Conservation (phyloP, 1,140 invertebrate genomes). For the Tribolium madens region DNA sequence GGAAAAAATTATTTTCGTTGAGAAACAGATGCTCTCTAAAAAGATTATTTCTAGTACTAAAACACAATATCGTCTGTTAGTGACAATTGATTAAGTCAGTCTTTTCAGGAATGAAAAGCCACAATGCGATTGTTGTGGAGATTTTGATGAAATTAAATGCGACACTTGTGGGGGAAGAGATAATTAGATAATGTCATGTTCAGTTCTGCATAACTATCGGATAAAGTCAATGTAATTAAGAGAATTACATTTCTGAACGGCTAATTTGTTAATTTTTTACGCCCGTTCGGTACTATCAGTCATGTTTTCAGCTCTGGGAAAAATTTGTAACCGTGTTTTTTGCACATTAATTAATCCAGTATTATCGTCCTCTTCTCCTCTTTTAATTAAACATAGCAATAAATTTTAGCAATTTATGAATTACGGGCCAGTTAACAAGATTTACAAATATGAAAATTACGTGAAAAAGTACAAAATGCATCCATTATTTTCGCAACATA, state of each 20-base stretch:
- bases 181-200: constrained; percentile 10
- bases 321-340: background rate
- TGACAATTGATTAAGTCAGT: background rate
- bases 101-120: background rate
- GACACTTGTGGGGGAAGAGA: background rate
- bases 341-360: background rate
- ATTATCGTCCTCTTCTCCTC: background rate
- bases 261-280: background rate
- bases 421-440: too few species aligned
- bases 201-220: background rate
- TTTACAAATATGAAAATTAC: background rate
- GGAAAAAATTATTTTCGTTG: background rate
- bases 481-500: background rate
- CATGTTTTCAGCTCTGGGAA: too few species aligned
- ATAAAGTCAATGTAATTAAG: background rate
- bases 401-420: background rate
- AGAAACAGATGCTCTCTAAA: background rate
- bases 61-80: background rate
- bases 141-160: constrained; percentile 20
- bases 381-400: background rate
- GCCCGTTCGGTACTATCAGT: background rate
- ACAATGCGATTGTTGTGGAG: constrained; percentile 3
- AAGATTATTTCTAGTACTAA: background rate
- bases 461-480: background rate
- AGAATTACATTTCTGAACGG: background rate